A percentile compares a stretch with the other conserved stretches of the same genome.
Conservation (phyloP, 2,113 vertebrate genomes). For the Casuarius casuarius region DNA sequence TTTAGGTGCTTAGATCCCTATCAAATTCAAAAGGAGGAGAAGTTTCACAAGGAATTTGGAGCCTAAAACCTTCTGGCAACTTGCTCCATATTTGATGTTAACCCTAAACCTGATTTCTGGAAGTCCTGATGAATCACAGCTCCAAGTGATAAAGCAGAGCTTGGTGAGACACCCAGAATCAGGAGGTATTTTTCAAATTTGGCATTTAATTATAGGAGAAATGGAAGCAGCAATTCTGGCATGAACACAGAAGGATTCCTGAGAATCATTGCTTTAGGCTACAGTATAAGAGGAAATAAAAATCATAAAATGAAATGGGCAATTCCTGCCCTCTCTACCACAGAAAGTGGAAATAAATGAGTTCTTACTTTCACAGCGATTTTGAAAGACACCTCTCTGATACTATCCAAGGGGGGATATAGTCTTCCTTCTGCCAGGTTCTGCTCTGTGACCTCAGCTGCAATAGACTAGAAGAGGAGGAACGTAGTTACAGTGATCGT, state of each 20-base stretch:
- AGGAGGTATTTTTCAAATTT: background rate
- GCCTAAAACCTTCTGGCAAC: background rate
- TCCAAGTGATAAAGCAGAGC: background rate
- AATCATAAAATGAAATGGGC: background rate
- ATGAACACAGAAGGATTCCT: background rate
- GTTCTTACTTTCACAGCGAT: conserved; percentile 90
- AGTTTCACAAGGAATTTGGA: background rate
- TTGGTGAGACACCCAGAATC: background rate
- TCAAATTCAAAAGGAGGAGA: background rate
- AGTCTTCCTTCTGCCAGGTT: conserved; percentile 92
- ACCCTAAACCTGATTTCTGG: background rate
- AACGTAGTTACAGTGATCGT: background rate
- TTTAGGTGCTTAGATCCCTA: background rate
- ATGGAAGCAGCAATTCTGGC: background rate
- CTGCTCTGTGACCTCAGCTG: conserved; percentile 90
- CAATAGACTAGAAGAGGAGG: conserved; percentile 82
- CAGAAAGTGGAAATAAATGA: background rate
- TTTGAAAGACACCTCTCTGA: conserved; percentile 95
- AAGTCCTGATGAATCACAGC: background rate
- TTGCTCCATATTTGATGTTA: background rate
- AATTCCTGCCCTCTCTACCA: background rate
- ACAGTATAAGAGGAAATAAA: background rate
- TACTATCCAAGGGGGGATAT: conserved; percentile 91
- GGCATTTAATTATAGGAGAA: background rate
- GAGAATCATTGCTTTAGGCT: background rate